Conservation (phyloP, 1,140 invertebrate species). For the Coenobita brevimanus region DNA sequence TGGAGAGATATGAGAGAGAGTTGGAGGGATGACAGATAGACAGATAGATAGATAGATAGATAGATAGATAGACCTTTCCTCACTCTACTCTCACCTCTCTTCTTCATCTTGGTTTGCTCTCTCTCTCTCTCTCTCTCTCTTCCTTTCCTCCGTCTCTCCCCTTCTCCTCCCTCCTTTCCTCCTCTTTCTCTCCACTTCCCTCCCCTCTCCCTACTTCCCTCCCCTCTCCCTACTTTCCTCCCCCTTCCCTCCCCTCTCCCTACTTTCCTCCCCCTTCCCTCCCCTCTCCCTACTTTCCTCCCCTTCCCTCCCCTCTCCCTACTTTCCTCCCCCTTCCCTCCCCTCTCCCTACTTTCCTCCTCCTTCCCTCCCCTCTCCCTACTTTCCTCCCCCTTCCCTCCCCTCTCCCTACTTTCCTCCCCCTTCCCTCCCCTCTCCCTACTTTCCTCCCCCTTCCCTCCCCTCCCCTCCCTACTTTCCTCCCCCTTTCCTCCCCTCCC, state of each 20-base stretch:
- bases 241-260: constrained; percentile 1
- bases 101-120: too few species aligned
- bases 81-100: neutral
- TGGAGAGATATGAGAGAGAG: too few species aligned
- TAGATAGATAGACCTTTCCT: too few species aligned
- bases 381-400: constrained; percentile 1
- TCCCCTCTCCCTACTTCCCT: too few species aligned
- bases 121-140: neutral
- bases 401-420: neutral
- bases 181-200: neutral
- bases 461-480: neutral
- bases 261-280: neutral
- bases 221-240: neutral
- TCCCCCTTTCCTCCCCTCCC: neutral
- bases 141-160: neutral
- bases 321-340: neutral
- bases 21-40: too few species aligned
- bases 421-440: neutral
- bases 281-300: neutral
- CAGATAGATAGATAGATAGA: too few species aligned
- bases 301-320: too few species aligned
- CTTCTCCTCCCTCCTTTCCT: neutral
- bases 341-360: too few species aligned
- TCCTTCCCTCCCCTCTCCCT: too few species aligned
- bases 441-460: neutral